A percentile compares a stretch with the other conserved stretches of the same genome.
Evolutionary conservation across 2,797 vertebrate genomes (phyloP).

Genomic region (Amazonetta brasiliensis): DNA sequence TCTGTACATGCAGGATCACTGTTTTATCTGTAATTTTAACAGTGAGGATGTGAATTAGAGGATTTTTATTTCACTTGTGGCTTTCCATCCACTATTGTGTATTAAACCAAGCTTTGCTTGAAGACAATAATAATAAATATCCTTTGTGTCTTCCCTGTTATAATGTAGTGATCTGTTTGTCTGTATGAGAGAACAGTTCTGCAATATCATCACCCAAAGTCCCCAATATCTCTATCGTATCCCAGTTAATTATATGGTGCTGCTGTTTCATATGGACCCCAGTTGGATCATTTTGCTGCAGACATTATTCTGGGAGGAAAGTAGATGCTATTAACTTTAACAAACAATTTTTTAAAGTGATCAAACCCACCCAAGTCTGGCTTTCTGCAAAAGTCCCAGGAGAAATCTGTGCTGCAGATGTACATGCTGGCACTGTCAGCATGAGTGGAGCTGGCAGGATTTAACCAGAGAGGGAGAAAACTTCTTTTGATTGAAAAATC

Average conservation of each 20-base stretch:
- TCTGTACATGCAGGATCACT: neutral
- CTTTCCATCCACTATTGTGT: neutral
- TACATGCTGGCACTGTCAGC: neutral
- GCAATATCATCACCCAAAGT: neutral
- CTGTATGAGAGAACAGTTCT: neutral
- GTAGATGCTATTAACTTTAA: neutral
- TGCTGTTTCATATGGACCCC: neutral
- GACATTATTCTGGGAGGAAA: neutral
- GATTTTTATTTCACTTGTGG: neutral
- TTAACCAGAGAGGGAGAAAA: neutral
- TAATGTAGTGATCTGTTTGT: neutral
- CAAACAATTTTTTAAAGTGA: neutral
- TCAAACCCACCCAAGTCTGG: neutral
- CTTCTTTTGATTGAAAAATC: neutral
- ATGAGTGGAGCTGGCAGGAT: neutral
- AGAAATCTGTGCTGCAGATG: neutral
- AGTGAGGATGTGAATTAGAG: neutral
- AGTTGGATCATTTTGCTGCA: neutral
- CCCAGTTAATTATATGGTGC: neutral
- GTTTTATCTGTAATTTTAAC: slow-evolving; percentile 6
- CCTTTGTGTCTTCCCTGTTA: neutral
- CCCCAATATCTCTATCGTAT: neutral
- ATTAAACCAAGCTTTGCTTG: neutral
- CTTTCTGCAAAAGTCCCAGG: neutral
- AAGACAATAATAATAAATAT: neutral